Evolutionary conservation across 2,888 invertebrate species (phyloP), one percentile per base, ranked within the genome.

Genomic region (Melinaea menophilus): DNA sequence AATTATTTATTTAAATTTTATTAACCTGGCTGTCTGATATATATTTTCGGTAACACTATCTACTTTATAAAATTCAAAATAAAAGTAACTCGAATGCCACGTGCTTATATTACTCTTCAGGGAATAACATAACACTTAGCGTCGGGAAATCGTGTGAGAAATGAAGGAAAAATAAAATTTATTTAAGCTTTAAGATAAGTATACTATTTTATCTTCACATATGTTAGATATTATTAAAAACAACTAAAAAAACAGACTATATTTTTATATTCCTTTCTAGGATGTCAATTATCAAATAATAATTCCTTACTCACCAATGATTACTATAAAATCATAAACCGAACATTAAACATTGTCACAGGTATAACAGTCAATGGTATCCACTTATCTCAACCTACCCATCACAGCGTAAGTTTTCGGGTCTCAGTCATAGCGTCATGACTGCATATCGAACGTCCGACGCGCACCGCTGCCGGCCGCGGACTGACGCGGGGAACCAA

Each of bases 261-360:
- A 55, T 7, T 55, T 34, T 33, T 55, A 12, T 35, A 12, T 5
- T n/a, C 3, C 13, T 55, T 34, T 55, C 5, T 31, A 35, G 13
- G 1, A 22, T 51, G 13, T 22, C n/a, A 51, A 51, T 46, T 51
- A n/a, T 12, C 7, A 37, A 11, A 34, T 12, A 51, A 34, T 22
- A 12, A n/a, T 22, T 35, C 5, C 5, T 46, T 71, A 87, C 90
- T 88, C 75, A 90, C 90, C 89, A 87, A 86, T 84, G 83, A 80
- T 88, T 88, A 90, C 89, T 89, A 88, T 87, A 88, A 89, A 82
- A 85, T 84, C 85, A 85, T 79, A 86, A 77, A 80, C 71, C 69
- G 73, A 75, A 78, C 86, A 87, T 88, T 79, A 86, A 79, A 84
- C 79, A 79, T 77, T 75, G 84, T 84, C 74, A 73, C 72, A 63